These are phyloP conservation scores for Microcebus tavaratra DNA, from an alignment of 2,113 vertebrate species.

Conservation along the genomic window DNA sequence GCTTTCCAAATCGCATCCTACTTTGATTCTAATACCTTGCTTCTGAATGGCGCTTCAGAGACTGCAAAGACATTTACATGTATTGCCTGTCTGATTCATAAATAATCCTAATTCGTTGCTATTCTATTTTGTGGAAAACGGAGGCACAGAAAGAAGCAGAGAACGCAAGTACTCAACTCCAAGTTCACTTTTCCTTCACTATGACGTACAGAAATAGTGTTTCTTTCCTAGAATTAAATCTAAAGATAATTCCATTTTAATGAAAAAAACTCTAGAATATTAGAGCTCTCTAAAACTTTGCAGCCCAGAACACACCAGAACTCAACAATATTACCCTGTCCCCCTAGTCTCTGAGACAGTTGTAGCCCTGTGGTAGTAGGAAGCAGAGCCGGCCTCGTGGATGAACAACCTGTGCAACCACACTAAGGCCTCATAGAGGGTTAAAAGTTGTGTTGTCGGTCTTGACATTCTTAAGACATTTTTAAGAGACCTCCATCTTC, in stretches of 20 bases:
- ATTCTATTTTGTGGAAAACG: background rate
- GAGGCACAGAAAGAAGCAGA: background rate
- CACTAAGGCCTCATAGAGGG: accelerated
- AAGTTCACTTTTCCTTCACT: background rate
- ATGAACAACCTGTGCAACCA: background rate
- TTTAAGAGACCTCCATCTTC: background rate
- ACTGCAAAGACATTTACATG: background rate
- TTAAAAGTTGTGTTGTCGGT: background rate
- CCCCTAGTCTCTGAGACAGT: background rate
- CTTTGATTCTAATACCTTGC: background rate
- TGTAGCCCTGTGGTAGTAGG: background rate
- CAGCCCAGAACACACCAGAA: background rate
- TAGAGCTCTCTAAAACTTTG: background rate
- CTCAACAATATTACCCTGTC: background rate
- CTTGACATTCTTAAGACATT: background rate
- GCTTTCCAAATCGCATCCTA: background rate
- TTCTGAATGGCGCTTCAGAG: background rate
- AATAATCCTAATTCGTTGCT: background rate
- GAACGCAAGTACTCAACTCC: background rate
- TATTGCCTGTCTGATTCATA: background rate
- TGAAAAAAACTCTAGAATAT: background rate
- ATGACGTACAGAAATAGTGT: background rate
- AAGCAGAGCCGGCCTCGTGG: background rate
- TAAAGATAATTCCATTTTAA: background rate
- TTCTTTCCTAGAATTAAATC: background rate